Evolutionary conservation across 2,113 vertebrate species (phyloP).

Genomic region (Hydropotes inermis): DNA sequence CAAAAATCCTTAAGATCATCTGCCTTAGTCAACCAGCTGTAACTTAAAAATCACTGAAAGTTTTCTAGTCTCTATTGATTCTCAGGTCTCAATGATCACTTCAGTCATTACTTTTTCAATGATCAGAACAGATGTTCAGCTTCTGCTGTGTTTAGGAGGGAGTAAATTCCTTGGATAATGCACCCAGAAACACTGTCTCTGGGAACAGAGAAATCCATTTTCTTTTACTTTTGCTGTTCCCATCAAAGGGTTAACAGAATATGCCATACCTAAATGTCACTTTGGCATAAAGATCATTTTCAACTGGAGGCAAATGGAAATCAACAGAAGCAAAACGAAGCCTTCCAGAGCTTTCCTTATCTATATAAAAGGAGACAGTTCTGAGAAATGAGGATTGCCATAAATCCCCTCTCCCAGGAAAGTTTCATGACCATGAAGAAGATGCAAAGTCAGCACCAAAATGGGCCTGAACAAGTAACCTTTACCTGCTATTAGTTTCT

Average conservation of each 20-base stretch:
- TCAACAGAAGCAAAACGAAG: not conserved
- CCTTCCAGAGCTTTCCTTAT: not conserved
- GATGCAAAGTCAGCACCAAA: not conserved
- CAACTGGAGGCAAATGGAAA: not conserved
- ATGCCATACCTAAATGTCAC: not conserved
- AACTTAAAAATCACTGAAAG: not conserved
- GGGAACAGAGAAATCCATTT: not conserved
- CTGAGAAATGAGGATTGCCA: not conserved
- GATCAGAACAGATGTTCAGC: not conserved
- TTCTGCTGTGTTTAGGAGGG: not conserved
- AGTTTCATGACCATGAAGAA: not conserved
- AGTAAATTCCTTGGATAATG: not conserved
- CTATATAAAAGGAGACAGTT: not conserved
- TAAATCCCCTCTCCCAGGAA: not conserved
- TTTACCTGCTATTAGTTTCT: not conserved
- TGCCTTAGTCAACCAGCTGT: not conserved
- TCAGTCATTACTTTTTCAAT: not conserved
- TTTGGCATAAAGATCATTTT: not conserved
- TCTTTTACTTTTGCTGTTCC: not conserved
- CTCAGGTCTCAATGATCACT: not conserved
- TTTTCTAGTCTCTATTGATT: not conserved
- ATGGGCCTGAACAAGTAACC: not conserved
- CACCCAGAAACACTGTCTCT: not conserved
- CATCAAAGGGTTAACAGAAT: not conserved
- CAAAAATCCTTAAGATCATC: not conserved